Percentiles rank a stretch among this genome's conserved stretches.
Evolutionary conservation across 2,888 invertebrate species (phyloP).

Genomic region (Subacronicta megacephala): DNA sequence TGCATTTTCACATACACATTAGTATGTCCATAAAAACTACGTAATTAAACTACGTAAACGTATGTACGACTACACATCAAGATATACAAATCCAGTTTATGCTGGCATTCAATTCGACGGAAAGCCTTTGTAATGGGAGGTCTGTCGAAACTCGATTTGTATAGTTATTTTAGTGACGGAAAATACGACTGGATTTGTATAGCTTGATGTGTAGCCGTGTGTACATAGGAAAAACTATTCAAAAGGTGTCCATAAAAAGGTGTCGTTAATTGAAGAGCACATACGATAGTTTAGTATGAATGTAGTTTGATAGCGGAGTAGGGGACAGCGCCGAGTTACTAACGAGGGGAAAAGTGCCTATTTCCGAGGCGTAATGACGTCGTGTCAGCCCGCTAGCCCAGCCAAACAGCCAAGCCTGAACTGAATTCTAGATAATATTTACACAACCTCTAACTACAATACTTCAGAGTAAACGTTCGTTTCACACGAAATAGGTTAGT

Average conservation of each 20-base stretch:
- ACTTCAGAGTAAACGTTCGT: slow-evolving; percentile 19
- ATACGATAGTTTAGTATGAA: slow-evolving; percentile 61
- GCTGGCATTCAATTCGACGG: too few relatives aligned
- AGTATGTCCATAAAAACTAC: background rate
- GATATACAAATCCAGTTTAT: too few relatives aligned
- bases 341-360: slow-evolving; percentile 89
- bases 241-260: slow-evolving; percentile 38
- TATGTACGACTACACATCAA: too few relatives aligned
- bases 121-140: too few relatives aligned
- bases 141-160: too few relatives aligned
- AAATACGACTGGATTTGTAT: too few relatives aligned
- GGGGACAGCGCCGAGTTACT: slow-evolving; percentile 78
- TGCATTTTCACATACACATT: background rate
- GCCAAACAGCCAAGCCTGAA: slow-evolving; percentile 61
- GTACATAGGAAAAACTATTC: slow-evolving; percentile 1
- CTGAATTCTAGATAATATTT: slow-evolving; percentile 66
- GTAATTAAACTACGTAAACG: too few relatives aligned
- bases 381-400: slow-evolving; percentile 74
- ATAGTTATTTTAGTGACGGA: too few relatives aligned
- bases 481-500: slow-evolving; percentile 24
- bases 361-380: slow-evolving; percentile 88
- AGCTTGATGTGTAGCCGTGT: too few relatives aligned
- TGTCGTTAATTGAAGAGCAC: slow-evolving; percentile 63
- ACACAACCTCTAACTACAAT: slow-evolving; percentile 50
- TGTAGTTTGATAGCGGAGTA: slow-evolving; percentile 66